phyloP scores from a whole-genome alignment of 2,113 vertebrate genomes.

The Myotis brandtii region DNA sequence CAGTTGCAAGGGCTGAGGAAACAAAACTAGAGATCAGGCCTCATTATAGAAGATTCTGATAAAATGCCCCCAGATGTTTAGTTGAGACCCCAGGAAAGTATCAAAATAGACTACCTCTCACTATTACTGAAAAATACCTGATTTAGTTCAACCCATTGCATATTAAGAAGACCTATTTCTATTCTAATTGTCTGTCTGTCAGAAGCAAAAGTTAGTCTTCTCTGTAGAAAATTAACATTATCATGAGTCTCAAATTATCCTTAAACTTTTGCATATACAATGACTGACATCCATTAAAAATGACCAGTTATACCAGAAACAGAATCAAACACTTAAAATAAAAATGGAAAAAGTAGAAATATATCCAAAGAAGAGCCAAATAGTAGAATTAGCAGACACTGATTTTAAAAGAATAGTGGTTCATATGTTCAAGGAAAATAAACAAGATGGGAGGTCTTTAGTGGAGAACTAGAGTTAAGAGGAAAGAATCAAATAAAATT shows the following conservation, averaged over 20 bases:
- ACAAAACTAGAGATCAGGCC: not conserved
- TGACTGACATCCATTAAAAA: not conserved
- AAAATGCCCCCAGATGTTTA: not conserved
- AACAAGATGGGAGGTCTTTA: not conserved
- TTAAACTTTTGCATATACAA: not conserved
- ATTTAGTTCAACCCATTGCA: not conserved
- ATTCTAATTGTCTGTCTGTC: not conserved
- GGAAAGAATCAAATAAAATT: conserved; percentile 16
- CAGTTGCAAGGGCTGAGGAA: not conserved
- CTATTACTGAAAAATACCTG: not conserved
- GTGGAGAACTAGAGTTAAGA: not conserved
- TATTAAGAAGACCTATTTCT: not conserved
- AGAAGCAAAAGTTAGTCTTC: not conserved
- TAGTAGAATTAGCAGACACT: not conserved
- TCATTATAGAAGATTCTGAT: not conserved
- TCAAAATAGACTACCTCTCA: not conserved
- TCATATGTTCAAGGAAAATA: not conserved
- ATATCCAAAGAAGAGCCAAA: not conserved
- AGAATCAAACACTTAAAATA: conserved; percentile 33
- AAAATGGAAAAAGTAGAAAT: not conserved
- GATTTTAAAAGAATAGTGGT: not conserved
- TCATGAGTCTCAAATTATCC: not conserved
- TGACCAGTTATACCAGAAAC: not conserved
- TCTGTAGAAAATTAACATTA: not conserved
- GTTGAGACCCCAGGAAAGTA: not conserved